A percentile compares a stretch with the other conserved stretches of the same genome.
phyloP scores from a whole-genome alignment of 2,113 vertebrate genomes.

The Anhinga anhinga region DNA sequence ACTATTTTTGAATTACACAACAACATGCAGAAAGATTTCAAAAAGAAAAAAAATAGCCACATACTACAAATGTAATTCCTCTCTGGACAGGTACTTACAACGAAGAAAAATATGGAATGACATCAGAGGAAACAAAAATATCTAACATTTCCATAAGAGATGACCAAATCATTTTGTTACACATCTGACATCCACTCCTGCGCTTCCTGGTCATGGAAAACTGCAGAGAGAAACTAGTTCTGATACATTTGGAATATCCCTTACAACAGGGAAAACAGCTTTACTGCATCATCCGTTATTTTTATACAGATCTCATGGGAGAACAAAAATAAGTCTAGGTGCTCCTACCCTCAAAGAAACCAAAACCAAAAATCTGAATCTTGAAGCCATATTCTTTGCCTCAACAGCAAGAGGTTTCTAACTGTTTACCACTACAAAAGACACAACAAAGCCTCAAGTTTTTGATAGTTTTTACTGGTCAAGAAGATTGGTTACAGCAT shows the following conservation, averaged over 20 bases:
- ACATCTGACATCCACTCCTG: neutral
- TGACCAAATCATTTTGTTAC: neutral
- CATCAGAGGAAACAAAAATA: neutral
- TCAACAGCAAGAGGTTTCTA: neutral
- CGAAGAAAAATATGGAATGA: neutral
- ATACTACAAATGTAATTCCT: neutral
- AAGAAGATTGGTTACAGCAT: neutral
- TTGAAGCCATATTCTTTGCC: neutral
- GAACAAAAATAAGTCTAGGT: neutral
- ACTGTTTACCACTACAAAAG: neutral
- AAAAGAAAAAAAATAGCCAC: too few species aligned
- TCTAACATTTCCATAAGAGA: neutral
- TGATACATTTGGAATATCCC: neutral
- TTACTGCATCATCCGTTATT: neutral
- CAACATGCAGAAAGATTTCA: neutral
- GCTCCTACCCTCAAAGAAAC: neutral
- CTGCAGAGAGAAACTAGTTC: neutral
- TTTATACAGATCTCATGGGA: neutral
- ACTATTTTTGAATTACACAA: neutral
- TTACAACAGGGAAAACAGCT: neutral
- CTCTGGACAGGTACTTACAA: neutral
- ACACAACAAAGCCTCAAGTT: neutral
- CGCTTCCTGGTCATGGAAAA: neutral
- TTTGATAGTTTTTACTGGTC: neutral
- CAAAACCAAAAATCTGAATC: neutral